Evolutionary conservation across 2,113 vertebrate species (phyloP).

Genomic region (Chaenogobius annularis): DNA sequence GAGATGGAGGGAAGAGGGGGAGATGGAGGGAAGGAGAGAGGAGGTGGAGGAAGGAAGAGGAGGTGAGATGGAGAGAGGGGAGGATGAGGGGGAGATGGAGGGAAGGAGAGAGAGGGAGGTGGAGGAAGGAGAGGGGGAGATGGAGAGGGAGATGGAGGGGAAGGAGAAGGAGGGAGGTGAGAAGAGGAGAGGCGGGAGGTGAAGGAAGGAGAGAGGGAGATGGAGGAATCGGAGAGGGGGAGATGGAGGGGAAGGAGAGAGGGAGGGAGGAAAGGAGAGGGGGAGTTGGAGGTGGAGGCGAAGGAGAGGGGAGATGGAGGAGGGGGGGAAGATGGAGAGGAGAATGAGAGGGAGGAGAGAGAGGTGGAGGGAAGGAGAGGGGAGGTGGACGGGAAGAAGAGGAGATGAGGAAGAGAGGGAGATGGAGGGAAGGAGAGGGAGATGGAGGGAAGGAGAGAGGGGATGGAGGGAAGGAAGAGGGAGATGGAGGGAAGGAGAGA

Average conservation of each 20-base stretch:
- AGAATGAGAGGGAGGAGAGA: constrained; percentile 23
- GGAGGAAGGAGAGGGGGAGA: too few relatives aligned
- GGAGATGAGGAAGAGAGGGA: too few relatives aligned
- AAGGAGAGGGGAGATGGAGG: constrained; percentile 80
- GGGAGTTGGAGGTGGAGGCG: constrained; percentile 84
- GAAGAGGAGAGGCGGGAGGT: constrained; percentile 77
- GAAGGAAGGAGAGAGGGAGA: constrained; percentile 80
- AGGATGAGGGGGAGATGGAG: constrained; percentile 55
- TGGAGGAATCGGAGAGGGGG: constrained; percentile 81
- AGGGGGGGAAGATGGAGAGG: constrained; percentile 77
- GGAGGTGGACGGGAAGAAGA: too few relatives aligned
- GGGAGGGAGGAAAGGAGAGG: constrained; percentile 11
- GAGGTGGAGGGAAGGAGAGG: constrained; percentile 75
- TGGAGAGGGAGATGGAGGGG: constrained; percentile 76
- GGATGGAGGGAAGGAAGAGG: constrained; percentile 82
- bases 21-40: constrained; percentile 81
- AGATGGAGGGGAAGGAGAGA: constrained; percentile 76
- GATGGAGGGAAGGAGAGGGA: constrained; percentile 75
- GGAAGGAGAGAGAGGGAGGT: constrained; percentile 82
- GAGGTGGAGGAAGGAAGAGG: constrained; percentile 77
- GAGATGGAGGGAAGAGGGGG: constrained; percentile 71
- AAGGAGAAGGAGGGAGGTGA: neutral
- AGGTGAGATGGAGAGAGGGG: constrained; percentile 73
- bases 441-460: constrained; percentile 51
- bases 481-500: constrained; percentile 76